A percentile compares a stretch with the other conserved stretches of the same genome.
Evolutionary conservation across 2,797 vertebrate species (phyloP).

Genomic region (Onychomys torridus): DNA sequence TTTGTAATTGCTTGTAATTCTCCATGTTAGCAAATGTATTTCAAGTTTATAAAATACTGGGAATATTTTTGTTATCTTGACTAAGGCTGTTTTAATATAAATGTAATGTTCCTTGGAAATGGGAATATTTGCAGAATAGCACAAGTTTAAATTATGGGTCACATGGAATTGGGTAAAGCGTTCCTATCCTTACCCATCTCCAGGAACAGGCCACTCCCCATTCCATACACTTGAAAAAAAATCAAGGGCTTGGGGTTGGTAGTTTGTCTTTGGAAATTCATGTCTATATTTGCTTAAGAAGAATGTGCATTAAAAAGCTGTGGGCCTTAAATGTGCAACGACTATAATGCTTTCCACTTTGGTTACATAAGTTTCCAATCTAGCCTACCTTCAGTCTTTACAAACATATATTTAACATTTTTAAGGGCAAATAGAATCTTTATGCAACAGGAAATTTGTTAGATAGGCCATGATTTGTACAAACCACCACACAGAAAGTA

Average conservation of each 20-base stretch:
- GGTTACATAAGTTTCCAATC: constrained; percentile 70
- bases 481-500: constrained; percentile 73
- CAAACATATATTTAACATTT: constrained; percentile 76
- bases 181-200: constrained; percentile 19
- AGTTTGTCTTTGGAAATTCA: constrained; percentile 68
- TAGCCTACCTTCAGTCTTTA: constrained; percentile 71
- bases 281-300: constrained; percentile 66
- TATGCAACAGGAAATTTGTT: constrained; percentile 79
- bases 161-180: constrained; percentile 56
- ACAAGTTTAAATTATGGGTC: constrained; percentile 49
- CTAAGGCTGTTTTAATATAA: constrained; percentile 71
- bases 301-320: constrained; percentile 25
- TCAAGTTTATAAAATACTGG: constrained; percentile 53
- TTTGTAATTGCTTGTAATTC: constrained; percentile 78
- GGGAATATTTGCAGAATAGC: constrained; percentile 60
- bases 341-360: constrained; percentile 49
- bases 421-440: constrained; percentile 71
- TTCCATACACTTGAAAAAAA: constrained; percentile 51
- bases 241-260: constrained; percentile 49
- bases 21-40: constrained; percentile 73
- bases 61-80: constrained; percentile 70
- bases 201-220: not conserved
- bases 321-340: constrained; percentile 61
- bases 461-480: constrained; percentile 78
- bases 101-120: constrained; percentile 65